Evolutionary conservation across 2,797 vertebrate genomes (phyloP).

Genomic region (Chelon auratus): DNA sequence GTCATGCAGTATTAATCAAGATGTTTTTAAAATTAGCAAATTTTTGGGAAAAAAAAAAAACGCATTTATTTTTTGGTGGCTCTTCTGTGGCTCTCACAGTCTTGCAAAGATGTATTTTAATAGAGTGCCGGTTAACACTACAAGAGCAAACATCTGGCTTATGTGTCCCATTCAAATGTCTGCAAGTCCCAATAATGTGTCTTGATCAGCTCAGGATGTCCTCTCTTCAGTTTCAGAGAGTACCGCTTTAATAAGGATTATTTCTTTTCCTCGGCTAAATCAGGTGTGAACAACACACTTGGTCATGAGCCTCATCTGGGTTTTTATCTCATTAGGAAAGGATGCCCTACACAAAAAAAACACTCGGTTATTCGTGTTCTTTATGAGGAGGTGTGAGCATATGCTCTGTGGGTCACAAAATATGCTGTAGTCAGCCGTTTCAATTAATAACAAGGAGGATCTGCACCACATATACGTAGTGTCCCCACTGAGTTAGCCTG

Average conservation of each 20-base stretch:
- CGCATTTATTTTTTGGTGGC: neutral
- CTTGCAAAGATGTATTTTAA: neutral
- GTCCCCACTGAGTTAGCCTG: neutral
- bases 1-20: neutral
- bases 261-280: too few species aligned
- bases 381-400: neutral
- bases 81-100: neutral
- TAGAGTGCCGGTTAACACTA: neutral
- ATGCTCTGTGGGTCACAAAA: conserved; percentile 15
- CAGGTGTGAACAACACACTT: too few species aligned
- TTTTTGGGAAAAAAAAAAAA: too few species aligned
- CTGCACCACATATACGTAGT: neutral
- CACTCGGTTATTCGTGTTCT: conserved; percentile 6
- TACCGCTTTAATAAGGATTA: too few species aligned
- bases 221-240: too few species aligned
- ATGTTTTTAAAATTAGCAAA: neutral
- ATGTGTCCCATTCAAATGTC: neutral
- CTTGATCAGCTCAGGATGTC: neutral
- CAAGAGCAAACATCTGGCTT: neutral
- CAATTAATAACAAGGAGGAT: neutral
- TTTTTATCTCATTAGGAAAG: neutral
- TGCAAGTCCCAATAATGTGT: neutral
- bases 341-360: neutral
- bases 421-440: conserved; percentile 11
- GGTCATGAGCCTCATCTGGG: neutral